Conservation (phyloP, 2,888 invertebrate genomes). For the Lottia gigantea region DNA sequence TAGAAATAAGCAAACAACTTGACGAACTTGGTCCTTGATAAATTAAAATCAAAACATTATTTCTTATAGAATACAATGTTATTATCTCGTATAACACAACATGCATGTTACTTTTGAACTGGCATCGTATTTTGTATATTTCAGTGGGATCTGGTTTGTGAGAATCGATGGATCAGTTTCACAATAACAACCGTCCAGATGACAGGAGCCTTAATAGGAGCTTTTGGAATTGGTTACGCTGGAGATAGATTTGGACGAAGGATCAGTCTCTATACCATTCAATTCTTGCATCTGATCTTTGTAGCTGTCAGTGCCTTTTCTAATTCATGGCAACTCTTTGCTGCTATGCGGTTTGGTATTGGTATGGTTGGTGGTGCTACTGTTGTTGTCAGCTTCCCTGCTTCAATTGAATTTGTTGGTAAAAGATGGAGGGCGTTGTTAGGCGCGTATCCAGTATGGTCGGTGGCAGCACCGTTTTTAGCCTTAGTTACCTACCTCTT, state of each 20-base stretch:
- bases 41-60: no score
- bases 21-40: no score
- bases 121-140: background rate
- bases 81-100: no score
- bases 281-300: background rate
- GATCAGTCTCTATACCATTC: background rate
- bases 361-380: constrained; percentile 22
- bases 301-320: background rate
- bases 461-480: constrained; percentile 26
- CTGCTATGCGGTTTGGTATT: background rate
- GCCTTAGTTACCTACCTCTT: constrained; percentile 25
- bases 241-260: background rate
- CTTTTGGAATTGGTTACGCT: background rate
- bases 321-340: background rate
- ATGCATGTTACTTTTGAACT: no score
- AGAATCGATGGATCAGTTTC: no score
- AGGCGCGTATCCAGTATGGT: constrained; percentile 29
- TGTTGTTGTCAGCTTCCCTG: constrained; percentile 23
- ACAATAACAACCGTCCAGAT: background rate
- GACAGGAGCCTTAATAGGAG: background rate
- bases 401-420: constrained; percentile 32
- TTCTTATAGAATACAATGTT: no score
- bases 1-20: no score
- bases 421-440: constrained; percentile 24
- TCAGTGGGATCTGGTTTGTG: background rate